These are phyloP conservation scores for Thalassarche chlororhynchos DNA, from an alignment of 2,113 vertebrate species.

Conservation along the genomic window DNA sequence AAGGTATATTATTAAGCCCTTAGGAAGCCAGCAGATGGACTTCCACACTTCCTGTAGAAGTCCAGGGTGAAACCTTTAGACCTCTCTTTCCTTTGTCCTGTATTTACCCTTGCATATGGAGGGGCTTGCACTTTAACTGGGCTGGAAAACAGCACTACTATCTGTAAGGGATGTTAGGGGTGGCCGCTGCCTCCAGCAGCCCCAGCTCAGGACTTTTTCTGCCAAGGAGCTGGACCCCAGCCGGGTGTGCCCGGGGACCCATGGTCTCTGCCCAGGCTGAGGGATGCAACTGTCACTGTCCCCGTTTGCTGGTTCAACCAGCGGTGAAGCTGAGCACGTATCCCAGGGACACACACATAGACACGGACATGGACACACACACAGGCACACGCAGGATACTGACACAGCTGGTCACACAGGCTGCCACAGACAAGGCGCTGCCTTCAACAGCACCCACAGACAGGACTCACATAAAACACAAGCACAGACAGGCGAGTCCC, in stretches of 20 bases:
- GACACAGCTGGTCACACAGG: neutral
- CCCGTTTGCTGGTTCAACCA: neutral
- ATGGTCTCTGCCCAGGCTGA: neutral
- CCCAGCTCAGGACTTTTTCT: neutral
- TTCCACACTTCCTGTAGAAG: neutral
- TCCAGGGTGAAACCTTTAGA: neutral
- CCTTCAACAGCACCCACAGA: neutral
- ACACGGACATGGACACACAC: fast-evolving
- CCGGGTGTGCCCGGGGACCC: fast-evolving
- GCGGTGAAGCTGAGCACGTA: neutral
- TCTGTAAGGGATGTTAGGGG: neutral
- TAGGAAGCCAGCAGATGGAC: neutral
- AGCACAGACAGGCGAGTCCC: fast-evolving
- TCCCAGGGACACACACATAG: fast-evolving
- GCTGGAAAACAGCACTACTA: neutral
- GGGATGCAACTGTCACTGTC: fast-evolving
- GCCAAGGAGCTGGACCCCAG: neutral
- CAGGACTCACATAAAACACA: neutral
- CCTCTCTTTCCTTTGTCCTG: neutral
- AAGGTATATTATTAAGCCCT: neutral
- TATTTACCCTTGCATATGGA: neutral
- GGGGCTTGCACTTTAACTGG: neutral
- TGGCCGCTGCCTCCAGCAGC: neutral
- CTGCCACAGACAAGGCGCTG: fast-evolving
- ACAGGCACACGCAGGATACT: fast-evolving